Conservation (phyloP, 2,888 invertebrate species). For the Andrena praecox region DNA sequence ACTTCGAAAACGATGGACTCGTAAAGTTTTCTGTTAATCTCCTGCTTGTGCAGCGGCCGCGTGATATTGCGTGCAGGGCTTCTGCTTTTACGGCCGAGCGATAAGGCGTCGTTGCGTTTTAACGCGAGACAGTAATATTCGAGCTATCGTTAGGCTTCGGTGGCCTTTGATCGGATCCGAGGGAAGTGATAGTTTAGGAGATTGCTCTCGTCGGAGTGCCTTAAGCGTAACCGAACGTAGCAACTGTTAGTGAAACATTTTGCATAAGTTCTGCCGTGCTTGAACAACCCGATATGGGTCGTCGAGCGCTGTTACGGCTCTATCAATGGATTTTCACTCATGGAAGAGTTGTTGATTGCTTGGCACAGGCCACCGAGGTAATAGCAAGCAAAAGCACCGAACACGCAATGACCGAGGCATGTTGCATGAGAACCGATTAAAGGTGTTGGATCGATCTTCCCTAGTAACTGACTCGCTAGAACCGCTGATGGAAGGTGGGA, state of each 20-base stretch:
- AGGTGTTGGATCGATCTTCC: conserved; percentile 76
- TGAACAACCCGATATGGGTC: conserved; percentile 12
- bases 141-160: no score
- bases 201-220: neutral
- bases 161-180: no score
- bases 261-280: neutral
- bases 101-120: neutral
- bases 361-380: conserved; percentile 47
- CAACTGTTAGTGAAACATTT: neutral
- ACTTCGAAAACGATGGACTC: conserved; percentile 46
- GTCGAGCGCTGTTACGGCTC: conserved; percentile 31
- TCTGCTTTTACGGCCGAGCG: neutral
- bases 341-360: conserved; percentile 44
- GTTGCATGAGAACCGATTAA: conserved; percentile 70
- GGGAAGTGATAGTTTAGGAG: neutral
- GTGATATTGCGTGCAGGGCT: neutral
- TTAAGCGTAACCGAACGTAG: neutral
- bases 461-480: conserved; percentile 70
- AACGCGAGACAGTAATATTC: neutral
- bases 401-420: conserved; percentile 63
- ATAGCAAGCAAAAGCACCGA: conserved; percentile 62
- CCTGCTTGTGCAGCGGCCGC: conserved; percentile 8
- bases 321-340: conserved; percentile 43
- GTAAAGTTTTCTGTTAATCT: conserved; percentile 50
- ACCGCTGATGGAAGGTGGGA: conserved; percentile 48